Evolutionary conservation across 2,113 vertebrate species (phyloP).

Genomic region (Hystrix brachyura): DNA sequence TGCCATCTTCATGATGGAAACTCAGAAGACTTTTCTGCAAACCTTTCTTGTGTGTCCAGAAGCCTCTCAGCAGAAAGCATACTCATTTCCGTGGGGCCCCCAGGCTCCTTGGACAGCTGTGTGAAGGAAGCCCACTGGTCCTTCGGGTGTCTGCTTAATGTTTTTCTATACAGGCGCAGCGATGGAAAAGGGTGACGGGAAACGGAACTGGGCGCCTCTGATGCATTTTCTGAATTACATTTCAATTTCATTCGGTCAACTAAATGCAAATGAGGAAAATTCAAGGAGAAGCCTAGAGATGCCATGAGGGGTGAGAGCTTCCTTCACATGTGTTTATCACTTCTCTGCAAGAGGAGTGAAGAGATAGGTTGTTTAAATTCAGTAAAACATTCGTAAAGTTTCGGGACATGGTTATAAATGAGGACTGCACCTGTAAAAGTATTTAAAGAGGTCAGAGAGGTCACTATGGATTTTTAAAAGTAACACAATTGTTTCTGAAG

Average conservation of each 20-base stretch:
- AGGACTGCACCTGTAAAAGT: neutral
- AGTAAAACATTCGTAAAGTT: neutral
- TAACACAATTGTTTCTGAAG: neutral
- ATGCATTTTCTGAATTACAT: neutral
- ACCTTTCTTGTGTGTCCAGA: neutral
- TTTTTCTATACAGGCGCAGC: neutral
- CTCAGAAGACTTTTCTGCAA: neutral
- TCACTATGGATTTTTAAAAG: neutral
- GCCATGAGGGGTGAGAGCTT: neutral
- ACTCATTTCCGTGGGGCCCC: neutral
- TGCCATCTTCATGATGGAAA: neutral
- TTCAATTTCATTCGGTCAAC: neutral
- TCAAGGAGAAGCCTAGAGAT: neutral
- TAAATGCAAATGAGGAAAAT: neutral
- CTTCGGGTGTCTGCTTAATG: accelerated
- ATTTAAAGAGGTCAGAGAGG: neutral
- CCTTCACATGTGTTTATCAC: neutral
- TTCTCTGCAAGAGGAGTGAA: neutral
- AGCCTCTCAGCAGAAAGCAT: neutral
- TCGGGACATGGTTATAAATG: neutral
- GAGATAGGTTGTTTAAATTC: neutral
- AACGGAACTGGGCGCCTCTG: neutral
- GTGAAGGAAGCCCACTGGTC: neutral
- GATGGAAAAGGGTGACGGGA: neutral
- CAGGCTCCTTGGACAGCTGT: too few species aligned